phyloP scores from a whole-genome alignment of 2,797 vertebrate species.

The Mus minutoides region DNA sequence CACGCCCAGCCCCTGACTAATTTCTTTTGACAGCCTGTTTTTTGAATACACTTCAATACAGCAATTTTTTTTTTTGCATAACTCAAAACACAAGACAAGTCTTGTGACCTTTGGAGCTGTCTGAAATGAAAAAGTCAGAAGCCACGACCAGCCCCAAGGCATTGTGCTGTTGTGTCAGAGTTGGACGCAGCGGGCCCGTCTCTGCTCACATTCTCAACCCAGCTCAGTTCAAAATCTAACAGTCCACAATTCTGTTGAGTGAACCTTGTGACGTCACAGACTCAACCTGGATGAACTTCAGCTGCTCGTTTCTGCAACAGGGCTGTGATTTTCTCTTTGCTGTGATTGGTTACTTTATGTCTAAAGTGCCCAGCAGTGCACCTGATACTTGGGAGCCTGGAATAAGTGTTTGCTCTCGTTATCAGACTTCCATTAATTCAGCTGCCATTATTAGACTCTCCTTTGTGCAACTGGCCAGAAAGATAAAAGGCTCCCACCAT shows the following conservation, averaged over 20 bases:
- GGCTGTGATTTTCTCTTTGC: not conserved
- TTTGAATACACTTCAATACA: not conserved
- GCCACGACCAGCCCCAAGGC: not conserved
- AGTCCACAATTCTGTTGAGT: not conserved
- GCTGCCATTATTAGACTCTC: not conserved
- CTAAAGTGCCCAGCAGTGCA: not conserved
- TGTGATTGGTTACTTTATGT: not conserved
- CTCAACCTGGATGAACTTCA: not conserved
- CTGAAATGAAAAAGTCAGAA: not conserved
- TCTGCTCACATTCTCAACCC: not conserved
- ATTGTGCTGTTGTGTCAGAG: too few species aligned
- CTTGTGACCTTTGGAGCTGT: not conserved
- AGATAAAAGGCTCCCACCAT: not conserved
- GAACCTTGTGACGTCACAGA: not conserved
- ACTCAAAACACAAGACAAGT: not conserved
- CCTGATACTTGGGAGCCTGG: not conserved
- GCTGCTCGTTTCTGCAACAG: not conserved
- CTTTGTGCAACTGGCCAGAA: not conserved
- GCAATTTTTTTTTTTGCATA: not conserved
- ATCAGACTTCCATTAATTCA: constrained; percentile 52
- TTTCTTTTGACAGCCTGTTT: not conserved
- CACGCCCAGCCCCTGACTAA: too few species aligned
- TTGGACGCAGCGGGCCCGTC: too few species aligned
- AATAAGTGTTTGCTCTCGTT: constrained; percentile 19
- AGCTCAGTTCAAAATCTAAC: not conserved